Percentiles rank a stretch among this genome's conserved stretches.
These are phyloP conservation scores for Brachionus calyciflorus DNA, from an alignment of 1,140 invertebrate genomes.

Conservation along the genomic window DNA sequence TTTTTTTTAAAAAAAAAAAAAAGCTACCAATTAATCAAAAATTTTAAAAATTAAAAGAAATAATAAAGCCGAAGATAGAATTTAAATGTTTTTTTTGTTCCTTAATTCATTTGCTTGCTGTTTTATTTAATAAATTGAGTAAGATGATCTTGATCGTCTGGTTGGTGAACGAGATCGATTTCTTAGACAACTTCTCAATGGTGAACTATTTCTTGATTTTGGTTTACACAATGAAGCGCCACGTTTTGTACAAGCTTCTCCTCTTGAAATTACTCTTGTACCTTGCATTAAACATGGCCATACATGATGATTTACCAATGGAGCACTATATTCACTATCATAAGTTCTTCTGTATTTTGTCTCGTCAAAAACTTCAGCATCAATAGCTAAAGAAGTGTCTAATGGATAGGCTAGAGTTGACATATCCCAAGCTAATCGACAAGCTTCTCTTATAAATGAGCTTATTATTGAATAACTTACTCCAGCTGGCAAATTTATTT, in stretches of 20 bases:
- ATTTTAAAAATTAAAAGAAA: too few relatives aligned
- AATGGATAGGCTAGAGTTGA: slow-evolving; percentile 57
- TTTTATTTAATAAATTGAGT: slow-evolving; percentile 36
- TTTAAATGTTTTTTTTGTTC: too few relatives aligned
- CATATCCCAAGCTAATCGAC: slow-evolving; percentile 59
- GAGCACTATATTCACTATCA: slow-evolving; percentile 60
- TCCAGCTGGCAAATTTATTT: slow-evolving; percentile 56
- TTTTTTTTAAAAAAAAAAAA: too few relatives aligned
- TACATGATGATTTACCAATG: slow-evolving; percentile 59
- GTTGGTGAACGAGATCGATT: slow-evolving; percentile 29
- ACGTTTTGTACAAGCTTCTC: slow-evolving; percentile 56
- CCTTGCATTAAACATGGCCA: slow-evolving; percentile 59
- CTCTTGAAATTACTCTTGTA: slow-evolving; percentile 53
- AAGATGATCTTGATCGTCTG: slow-evolving; percentile 31
- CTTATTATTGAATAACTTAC: slow-evolving; percentile 55
- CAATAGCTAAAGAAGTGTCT: slow-evolving; percentile 56
- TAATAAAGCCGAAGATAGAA: too few relatives aligned
- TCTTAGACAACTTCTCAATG: slow-evolving; percentile 36
- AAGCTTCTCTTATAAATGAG: slow-evolving; percentile 58
- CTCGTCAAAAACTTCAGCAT: slow-evolving; percentile 59
- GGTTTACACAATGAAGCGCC: slow-evolving; percentile 54
- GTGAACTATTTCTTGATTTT: slow-evolving; percentile 37
- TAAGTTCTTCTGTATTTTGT: slow-evolving; percentile 60
- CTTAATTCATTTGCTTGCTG: background rate
- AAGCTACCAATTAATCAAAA: too few relatives aligned